These are phyloP conservation scores for Synergus umbraculus DNA, from an alignment of 2,888 invertebrate species.

Conservation along the genomic window DNA sequence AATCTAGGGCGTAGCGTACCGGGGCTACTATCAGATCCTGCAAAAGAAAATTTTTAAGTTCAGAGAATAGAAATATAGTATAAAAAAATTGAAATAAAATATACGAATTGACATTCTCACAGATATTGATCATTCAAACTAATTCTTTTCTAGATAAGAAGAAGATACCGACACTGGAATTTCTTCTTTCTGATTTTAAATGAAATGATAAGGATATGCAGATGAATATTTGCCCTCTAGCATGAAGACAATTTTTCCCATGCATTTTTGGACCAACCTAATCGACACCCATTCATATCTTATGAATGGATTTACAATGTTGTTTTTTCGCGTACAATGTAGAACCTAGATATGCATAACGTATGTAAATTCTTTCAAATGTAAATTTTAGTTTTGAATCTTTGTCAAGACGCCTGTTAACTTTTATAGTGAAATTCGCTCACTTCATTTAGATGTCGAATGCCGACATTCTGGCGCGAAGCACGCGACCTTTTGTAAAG, in stretches of 20 bases:
- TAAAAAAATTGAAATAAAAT: neutral
- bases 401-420: conserved; percentile 2
- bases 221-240: too few species aligned
- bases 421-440: conserved; percentile 14
- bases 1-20: conserved; percentile 81
- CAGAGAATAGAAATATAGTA: neutral
- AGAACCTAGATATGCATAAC: neutral
- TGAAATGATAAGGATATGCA: too few species aligned
- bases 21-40: conserved; percentile 83
- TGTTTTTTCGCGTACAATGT: neutral
- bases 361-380: neutral
- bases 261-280: too few species aligned
- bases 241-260: too few species aligned
- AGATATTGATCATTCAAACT: neutral
- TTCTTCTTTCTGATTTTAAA: too few species aligned
- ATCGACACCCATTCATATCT: too few species aligned
- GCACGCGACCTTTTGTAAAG: neutral
- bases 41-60: conserved; percentile 54
- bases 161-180: neutral
- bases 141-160: neutral
- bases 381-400: conserved; percentile 8
- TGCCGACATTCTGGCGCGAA: neutral
- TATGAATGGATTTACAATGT: neutral
- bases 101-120: neutral
- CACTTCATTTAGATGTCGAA: neutral